Percentiles rank a stretch among this genome's conserved stretches.
phyloP scores from a whole-genome alignment of 2,797 vertebrate species.

The Cottoperca gobio region DNA sequence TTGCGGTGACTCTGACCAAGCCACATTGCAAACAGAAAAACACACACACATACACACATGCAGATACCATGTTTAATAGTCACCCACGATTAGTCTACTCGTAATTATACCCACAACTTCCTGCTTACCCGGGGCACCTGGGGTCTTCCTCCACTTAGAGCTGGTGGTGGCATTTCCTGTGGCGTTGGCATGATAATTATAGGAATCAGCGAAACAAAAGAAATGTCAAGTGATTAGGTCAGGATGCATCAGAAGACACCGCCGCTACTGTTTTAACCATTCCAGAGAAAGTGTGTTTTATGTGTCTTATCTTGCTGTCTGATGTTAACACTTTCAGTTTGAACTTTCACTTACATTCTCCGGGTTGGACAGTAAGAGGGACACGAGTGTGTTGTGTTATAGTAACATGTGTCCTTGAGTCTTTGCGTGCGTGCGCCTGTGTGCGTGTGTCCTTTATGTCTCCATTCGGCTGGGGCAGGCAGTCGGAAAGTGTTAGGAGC shows the following conservation, averaged over 20 bases:
- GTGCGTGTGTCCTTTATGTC: constrained; percentile 40
- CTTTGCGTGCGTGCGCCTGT: constrained; percentile 38
- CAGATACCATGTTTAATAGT: constrained; percentile 60
- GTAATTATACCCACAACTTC: constrained; percentile 64
- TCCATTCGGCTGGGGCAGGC: constrained; percentile 55
- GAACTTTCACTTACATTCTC: constrained; percentile 28
- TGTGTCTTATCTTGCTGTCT: background rate
- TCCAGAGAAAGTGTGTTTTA: constrained; percentile 6
- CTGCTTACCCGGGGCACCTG: constrained; percentile 57
- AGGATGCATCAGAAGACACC: constrained; percentile 4
- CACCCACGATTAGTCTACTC: constrained; percentile 55
- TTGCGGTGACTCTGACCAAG: constrained; percentile 48
- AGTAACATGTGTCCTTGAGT: constrained; percentile 2
- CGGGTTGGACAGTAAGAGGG: constrained; percentile 14
- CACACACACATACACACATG: constrained; percentile 11
- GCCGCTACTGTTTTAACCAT: background rate
- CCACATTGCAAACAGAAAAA: constrained; percentile 21
- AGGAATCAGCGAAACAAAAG: constrained; percentile 28
- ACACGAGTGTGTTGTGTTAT: constrained; percentile 39
- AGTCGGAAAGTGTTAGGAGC: constrained; percentile 77
- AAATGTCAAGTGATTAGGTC: constrained; percentile 32
- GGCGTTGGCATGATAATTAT: constrained; percentile 42
- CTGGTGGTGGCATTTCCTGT: constrained; percentile 54
- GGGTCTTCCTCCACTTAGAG: constrained; percentile 41
- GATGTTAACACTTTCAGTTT: constrained; percentile 10